Base-by-base conservation (phyloP, 2,888 invertebrate species). In the Himalopsyche tibetana region DNA sequence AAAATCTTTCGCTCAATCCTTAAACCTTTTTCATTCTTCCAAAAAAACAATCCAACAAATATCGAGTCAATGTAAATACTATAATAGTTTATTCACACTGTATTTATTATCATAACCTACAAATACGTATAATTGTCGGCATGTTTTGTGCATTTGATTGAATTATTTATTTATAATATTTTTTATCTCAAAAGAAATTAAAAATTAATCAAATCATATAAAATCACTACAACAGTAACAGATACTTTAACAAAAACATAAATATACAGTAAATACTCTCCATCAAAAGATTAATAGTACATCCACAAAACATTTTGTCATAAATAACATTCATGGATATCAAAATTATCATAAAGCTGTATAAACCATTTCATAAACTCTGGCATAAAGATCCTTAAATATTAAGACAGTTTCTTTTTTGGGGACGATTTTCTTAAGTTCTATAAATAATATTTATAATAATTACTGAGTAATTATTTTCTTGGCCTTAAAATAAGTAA, bases 51-150 rank as follows among this genome's bases (percentile, higher is more conserved):
- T 8, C 19, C 19, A 63, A 63, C 63, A 63, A n/a, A 63, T 28
- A 0, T 63, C 9, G 11, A 11, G 11, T 63, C 19, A 63, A 74
- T 74, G 12, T 74, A 74, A 74, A 74, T 74, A 36, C 74, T 74
- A 38, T 28, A 63, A 63, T 38, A 12, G 4, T 74, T 38, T 74
- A 74, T 74, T 74, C 74, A 74, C 74, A 74, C 38, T 74, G 38
- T 74, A 74, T 74, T 74, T 36, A 74, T 74, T 74, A 74, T 74
- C 19, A 63, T 63, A 74, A 38, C 74, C 74, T 74, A 74, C 38
- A 28, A 36, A 74, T 74, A 74, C 74, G 74, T 74, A 74, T 74
- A 74, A 74, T 74, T 74, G 38, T 74, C 38, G 74, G 74, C 74
- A 15, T 36, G 12, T 74, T 38, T 74, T 74, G 74, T 74, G 74